Evolutionary conservation across 2,113 vertebrate species (phyloP), one percentile per base, ranked within the genome.

Genomic region (Hydrochoerus hydrochaeris): DNA sequence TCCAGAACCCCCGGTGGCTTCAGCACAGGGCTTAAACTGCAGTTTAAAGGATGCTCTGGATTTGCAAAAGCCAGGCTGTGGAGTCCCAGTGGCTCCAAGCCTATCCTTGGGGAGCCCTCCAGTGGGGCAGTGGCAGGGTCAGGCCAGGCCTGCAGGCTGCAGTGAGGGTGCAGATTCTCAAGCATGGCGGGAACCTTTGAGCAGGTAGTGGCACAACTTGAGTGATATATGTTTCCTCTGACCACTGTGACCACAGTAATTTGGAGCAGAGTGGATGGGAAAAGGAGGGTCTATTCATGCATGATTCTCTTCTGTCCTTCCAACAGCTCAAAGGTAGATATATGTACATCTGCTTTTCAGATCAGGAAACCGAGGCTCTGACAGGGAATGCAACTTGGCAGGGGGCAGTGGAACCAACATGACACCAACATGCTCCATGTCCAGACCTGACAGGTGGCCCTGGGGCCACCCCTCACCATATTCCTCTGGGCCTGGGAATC

Each of bases 401-500:
- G 54, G 49, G 82, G 38, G 17, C 41, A 82, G 67, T 57, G 6
- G 13, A 52, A 44, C 38, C 78, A 85, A 24, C 0, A 28, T 6
- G 62, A 14, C 85, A 52, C 67, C 87, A 20, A 46, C n/a, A 24
- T 38, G 24, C 6, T 85, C 80, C 46, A 2, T 7, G 71, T n/a
- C 14, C 24, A 41, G 63, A 13, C 30, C 8, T 63, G 20, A 11
- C 24, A 24, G 32, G 69, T 1, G 26, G 20, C 65, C 38, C 32
- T 38, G 12, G 57, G 54, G 7, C 44, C 26, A 8, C 8, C 16
- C 24, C 38, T 85, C 30, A 63, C 10, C 3, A 35, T n/a, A n/a
- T 2, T 13, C 69, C 69, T 73, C 85, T 83, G 28, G 35, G 80
- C 57, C 97, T 84, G 24, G 89, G 84, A 97, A 95, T 98, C 63